Evolutionary conservation across 2,888 invertebrate species (phyloP), one percentile per base, ranked within the genome.

Genomic region (Troides helena): DNA sequence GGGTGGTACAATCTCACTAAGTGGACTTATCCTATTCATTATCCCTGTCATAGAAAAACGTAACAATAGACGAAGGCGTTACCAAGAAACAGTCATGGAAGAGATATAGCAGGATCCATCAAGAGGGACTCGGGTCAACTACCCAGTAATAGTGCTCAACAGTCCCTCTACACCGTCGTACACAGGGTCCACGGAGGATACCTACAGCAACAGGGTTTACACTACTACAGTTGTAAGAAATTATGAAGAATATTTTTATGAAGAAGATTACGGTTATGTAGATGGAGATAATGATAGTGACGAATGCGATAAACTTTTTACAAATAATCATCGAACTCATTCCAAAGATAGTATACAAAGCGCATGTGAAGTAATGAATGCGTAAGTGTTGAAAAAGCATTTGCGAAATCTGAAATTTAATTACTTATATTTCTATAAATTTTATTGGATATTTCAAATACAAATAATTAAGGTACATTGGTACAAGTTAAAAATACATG

Each of bases 21-120:
- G 98, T 82, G 99, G 99, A 17, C 65, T 97, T 60, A 97, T 99
- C 93, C 93, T 99, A 72, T 98, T 97, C 87, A 86, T 95, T 72
- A 97, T 98, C 81, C 97, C 98, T 10, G 87, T 95, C 68, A 77
- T 97, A 65, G 96, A 96, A 83, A 93, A 83, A 77, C 82, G 87
- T 68, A 81, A 69, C 53, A 79, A 74, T 73, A 82, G 77, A 71
- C 76, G 75, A 68, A 76, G 79, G 69, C 85, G 84, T 80, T 77
- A 80, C 72, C 80, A 87, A 71, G 89, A 85, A 25, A 83, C 85
- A 2, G 81, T 83, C 67, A 73, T 90, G 76, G 87, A 89, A 74
- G 81, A 88, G 73, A 90, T 92, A 85, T 92, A 92, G 92, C 92
- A 89, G 84, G 86, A 84, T 66, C 76, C 75, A 64, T 68, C 65